These are phyloP conservation scores for Sebastes hubbsi DNA, from an alignment of 2,797 vertebrate genomes.

Conservation along the genomic window DNA sequence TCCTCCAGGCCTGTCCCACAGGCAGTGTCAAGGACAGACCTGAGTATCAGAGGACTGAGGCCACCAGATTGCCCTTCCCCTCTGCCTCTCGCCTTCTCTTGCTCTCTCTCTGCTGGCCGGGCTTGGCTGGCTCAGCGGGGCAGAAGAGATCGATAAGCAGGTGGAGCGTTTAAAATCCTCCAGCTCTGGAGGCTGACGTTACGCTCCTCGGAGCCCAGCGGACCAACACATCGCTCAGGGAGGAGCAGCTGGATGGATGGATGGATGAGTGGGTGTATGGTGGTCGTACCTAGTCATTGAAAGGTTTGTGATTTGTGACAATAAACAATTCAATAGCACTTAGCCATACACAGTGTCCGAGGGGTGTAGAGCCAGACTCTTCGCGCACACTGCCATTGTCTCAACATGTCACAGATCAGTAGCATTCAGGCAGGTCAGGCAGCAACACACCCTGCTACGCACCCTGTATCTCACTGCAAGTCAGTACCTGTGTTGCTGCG, in stretches of 20 bases:
- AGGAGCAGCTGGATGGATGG: constrained; percentile 44
- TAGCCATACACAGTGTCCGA: constrained; percentile 60
- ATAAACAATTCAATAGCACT: constrained; percentile 81
- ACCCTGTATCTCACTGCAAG: neutral
- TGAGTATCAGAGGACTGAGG: constrained; percentile 72
- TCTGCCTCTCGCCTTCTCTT: constrained; percentile 46
- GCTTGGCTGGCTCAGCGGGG: constrained; percentile 62
- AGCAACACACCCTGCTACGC: neutral
- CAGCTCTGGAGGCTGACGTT: constrained; percentile 76
- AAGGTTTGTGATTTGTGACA: constrained; percentile 76
- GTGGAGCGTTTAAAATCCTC: constrained; percentile 85
- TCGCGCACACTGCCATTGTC: constrained; percentile 50
- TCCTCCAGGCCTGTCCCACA: constrained; percentile 77
- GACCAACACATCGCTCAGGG: constrained; percentile 59
- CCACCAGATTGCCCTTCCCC: constrained; percentile 54
- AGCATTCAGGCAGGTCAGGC: constrained; percentile 37
- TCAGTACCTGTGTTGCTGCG: neutral
- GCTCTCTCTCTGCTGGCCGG: constrained; percentile 38
- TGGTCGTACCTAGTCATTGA: constrained; percentile 64
- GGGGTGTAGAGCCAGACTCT: constrained; percentile 46
- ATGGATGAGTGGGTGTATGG: constrained; percentile 27
- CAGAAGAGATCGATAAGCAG: constrained; percentile 84
- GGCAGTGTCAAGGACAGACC: constrained; percentile 84
- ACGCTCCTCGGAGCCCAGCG: constrained; percentile 68
- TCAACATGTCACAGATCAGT: constrained; percentile 66